Conservation (phyloP, 2,113 vertebrate species). For the Saguinus midas region DNA sequence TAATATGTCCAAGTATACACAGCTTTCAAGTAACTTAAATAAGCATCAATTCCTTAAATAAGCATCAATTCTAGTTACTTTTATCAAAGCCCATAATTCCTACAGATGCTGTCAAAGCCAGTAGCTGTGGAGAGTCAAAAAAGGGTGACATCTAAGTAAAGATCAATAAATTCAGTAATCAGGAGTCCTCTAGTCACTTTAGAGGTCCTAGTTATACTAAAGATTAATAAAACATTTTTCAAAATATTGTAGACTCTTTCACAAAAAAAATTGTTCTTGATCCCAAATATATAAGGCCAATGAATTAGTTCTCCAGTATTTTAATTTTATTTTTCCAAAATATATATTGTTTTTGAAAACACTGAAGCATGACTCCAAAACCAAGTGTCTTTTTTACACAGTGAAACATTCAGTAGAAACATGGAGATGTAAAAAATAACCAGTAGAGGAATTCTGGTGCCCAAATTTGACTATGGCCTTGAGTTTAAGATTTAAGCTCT, state of each 20-base stretch:
- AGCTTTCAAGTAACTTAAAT: neutral
- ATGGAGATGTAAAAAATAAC: too few species aligned
- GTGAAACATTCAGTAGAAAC: neutral
- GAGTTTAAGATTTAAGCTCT: too few species aligned
- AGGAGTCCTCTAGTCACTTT: neutral
- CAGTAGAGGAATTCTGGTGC: neutral
- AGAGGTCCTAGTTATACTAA: neutral
- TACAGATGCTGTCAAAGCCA: neutral
- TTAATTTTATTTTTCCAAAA: neutral
- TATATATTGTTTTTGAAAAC: neutral
- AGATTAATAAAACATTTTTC: neutral
- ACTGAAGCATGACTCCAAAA: neutral
- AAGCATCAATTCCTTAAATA: too few species aligned
- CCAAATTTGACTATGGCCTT: neutral
- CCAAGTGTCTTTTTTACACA: neutral
- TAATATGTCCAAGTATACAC: neutral
- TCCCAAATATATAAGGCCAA: neutral
- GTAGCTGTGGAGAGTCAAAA: neutral
- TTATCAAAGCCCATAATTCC: neutral
- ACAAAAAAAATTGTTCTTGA: neutral
- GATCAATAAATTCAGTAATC: neutral
- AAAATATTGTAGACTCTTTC: neutral
- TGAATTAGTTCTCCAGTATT: neutral
- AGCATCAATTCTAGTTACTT: neutral
- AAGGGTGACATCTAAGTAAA: neutral